Evolutionary conservation across 2,797 vertebrate genomes (phyloP), one percentile per base, ranked within the genome.

Genomic region (Salarias fasciatus): DNA sequence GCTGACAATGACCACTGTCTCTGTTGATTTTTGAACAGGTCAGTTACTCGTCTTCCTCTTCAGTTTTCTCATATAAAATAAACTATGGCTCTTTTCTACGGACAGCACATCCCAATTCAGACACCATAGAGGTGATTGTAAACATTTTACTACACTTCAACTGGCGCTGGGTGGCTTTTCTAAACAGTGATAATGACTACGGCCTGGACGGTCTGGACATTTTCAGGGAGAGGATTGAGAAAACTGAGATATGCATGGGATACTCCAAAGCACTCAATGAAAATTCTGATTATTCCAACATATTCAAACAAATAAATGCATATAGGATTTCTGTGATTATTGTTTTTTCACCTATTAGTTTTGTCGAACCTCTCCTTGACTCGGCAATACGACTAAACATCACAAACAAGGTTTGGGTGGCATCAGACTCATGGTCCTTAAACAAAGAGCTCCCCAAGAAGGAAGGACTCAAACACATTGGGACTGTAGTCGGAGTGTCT

Each of bases 161-260:
- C 0, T 98, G 96, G 95, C 89, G 73, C 0, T 98, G 95, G 95
- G 86, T 96, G 0, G 93, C 91, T 0, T 82, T 94, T 54, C 72
- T 97, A 4, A 86, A 91, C 75, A 92, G 89, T 0, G 56, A 90
- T 0, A 79, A 92, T 0, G 53, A 68, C 50, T 94, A 93, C 0
- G 92, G 95, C 30, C 76, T 35, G 11, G 77, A 90, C 0, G 89
- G 92, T 0, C n/a, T 82, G 1, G 57, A 73, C 0, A 46, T 88
- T 0, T 91, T 97, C 68, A 54, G 82, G 0, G 57, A 84, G 1
- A 69, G 63, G 59, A 89, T 92, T 9, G 51, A 18, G 0, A 1
- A 47, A 0, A 84, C 72, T 0, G 36, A 86, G 0, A 86, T 94
- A 55, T 97, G 95, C 0, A 45, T 96, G 1, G 93, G 92, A 0